Evolutionary conservation across 2,888 invertebrate genomes (phyloP).

Genomic region (Nephrotoma flavescens): DNA sequence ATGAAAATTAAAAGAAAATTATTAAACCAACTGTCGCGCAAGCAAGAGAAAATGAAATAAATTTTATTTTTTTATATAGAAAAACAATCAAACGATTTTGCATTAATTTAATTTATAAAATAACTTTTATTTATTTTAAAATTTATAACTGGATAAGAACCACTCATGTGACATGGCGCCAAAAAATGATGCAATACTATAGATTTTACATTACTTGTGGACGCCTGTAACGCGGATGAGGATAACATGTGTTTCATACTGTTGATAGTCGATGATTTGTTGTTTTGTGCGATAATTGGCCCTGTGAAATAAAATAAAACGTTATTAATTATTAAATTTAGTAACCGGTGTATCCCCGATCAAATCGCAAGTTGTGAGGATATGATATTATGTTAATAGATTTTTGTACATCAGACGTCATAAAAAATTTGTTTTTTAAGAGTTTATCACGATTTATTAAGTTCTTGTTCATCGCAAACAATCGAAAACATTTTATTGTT

Average conservation of each 20-base stretch:
- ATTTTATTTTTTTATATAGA: neutral
- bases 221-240: neutral
- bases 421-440: neutral
- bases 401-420: neutral
- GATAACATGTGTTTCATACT: neutral
- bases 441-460: neutral
- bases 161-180: conserved; percentile 71
- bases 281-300: neutral
- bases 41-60: neutral
- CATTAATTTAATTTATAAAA: neutral
- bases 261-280: neutral
- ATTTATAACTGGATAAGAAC: conserved; percentile 39
- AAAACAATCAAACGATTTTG: neutral
- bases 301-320: neutral
- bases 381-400: neutral
- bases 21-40: neutral
- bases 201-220: conserved; percentile 36
- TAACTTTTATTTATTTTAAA: neutral
- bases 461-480: too few relatives aligned
- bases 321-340: neutral
- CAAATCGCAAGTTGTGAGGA: too few relatives aligned
- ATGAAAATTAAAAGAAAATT: neutral
- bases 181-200: conserved; percentile 68
- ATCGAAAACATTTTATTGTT: too few relatives aligned
- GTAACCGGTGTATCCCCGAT: neutral